Evolutionary conservation across 1,140 invertebrate species (phyloP), one percentile per base, ranked within the genome.

Genomic region (Caenorhabditis tropicalis): DNA sequence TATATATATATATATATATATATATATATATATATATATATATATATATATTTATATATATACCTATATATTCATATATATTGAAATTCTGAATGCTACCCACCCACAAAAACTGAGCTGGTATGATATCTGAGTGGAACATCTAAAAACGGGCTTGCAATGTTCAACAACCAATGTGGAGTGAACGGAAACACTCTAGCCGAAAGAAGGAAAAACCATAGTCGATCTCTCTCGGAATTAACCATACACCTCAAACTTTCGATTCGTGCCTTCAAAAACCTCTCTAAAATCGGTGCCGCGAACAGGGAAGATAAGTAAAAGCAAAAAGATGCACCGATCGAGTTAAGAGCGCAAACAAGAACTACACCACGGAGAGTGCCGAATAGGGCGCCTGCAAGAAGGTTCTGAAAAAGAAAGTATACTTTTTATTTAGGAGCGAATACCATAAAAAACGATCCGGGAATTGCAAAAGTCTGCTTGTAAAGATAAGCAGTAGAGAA

Each of bases 391-490:
- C 94, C 94, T 53, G 91, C 93, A 27, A 94, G 87, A 3, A 94
- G 85, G 91, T 94, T 94, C 93, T 94, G 90, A 82, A 92, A 91
- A n/a, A n/a, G 51, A 27, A 19, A 21, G 16, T 43, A 43, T 21
- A 4, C 24, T 24, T 43, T 46, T 79, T 21, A 4, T 51, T 81
- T 7, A 16, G 6, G 31, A 53, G 48, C 80, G 85, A 89, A 91
- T 90, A 93, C 93, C 92, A 94, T 86, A 81, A 94, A 93, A 21
- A 93, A 93, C 74, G 93, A 93, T 33, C 93, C 93, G 36, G 93
- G 93, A 86, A 94, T 93, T n/a, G 93, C 93, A 91, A 94, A 94
- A n/a, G 93, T 91, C 88, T 94, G 94, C 88, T 94, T 94, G 88
- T 93, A 94, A n/a, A 94, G 79, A 87, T 94, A 94, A 2, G 93